Evolutionary conservation across 2,888 invertebrate genomes (phyloP).

Genomic region (Podotricha telesiphe): DNA sequence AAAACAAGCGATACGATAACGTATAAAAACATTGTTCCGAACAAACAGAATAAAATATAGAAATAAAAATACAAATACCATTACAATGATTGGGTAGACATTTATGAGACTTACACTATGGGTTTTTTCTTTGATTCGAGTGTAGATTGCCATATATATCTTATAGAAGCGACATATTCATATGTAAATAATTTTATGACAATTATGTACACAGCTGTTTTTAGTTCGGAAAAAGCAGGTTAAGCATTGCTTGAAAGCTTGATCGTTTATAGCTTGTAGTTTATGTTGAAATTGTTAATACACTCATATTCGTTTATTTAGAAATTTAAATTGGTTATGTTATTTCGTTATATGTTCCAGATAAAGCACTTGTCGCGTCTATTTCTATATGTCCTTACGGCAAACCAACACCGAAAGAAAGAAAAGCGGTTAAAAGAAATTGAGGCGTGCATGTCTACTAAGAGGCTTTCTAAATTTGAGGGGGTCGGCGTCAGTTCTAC

Average conservation of each 20-base stretch:
- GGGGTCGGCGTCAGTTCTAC: constrained; percentile 73
- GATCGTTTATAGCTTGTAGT: background rate
- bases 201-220: background rate
- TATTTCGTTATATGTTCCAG: background rate
- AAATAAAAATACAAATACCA: constrained; percentile 57
- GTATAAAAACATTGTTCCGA: constrained; percentile 36
- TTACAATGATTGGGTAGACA: constrained; percentile 56
- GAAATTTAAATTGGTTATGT: no score
- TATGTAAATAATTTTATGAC: constrained; percentile 1
- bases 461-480: constrained; percentile 70
- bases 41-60: constrained; percentile 49
- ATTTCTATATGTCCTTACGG: constrained; percentile 52
- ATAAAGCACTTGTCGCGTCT: constrained; percentile 56
- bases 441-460: constrained; percentile 79
- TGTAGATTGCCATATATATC: constrained; percentile 50
- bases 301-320: background rate
- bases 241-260: constrained; percentile 28
- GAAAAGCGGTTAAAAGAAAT: constrained; percentile 74
- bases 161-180: constrained; percentile 59
- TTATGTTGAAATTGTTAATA: background rate
- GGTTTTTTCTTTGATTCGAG: constrained; percentile 51
- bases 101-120: constrained; percentile 59
- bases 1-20: constrained; percentile 49
- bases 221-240: constrained; percentile 19
- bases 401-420: constrained; percentile 62